These are phyloP conservation scores for Vulpes lagopus DNA, from an alignment of 2,113 vertebrate genomes.

Conservation along the genomic window DNA sequence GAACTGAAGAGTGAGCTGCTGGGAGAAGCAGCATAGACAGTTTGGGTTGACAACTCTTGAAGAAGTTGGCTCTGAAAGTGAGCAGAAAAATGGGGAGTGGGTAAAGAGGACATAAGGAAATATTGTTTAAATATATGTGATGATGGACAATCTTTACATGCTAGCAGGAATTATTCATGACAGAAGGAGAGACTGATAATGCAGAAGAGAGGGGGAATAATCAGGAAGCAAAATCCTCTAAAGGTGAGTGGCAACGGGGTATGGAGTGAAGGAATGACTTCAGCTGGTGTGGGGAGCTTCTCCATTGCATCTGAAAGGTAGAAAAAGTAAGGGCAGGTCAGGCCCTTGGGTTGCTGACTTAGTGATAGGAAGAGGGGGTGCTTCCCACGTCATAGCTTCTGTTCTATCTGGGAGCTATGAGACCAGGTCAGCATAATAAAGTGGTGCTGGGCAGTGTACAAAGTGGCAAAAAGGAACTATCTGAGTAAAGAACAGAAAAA, in stretches of 20 bases:
- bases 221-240: background rate
- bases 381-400: background rate
- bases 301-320: background rate
- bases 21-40: background rate
- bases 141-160: background rate
- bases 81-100: background rate
- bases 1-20: background rate
- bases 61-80: background rate
- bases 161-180: background rate
- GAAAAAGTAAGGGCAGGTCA: background rate
- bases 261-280: background rate
- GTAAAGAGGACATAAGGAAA: background rate
- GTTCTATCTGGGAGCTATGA: background rate
- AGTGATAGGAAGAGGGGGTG: background rate
- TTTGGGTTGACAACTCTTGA: background rate
- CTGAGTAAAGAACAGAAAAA: background rate
- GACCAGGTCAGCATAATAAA: background rate
- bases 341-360: background rate
- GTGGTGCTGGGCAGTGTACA: background rate
- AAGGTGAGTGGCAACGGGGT: background rate
- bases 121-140: background rate
- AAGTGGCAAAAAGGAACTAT: background rate
- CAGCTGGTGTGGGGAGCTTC: background rate
- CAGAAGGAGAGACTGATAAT: background rate
- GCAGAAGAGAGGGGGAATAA: background rate